These are phyloP conservation scores for Drosophila orosa DNA, from an alignment of 1,140 invertebrate species.

Conservation along the genomic window DNA sequence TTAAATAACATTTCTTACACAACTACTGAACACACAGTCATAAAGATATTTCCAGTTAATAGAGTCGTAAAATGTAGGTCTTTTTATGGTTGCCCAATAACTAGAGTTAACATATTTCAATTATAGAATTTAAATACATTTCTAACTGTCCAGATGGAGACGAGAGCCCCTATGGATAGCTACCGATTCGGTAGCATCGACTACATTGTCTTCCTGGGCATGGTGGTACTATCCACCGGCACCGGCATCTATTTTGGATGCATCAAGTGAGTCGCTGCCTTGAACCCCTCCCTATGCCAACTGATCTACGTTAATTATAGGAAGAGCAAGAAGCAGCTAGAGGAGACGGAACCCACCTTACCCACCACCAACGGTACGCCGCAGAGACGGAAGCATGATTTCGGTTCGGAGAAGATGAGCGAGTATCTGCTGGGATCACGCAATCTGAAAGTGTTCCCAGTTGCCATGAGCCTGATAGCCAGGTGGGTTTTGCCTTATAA, in stretches of 20 bases:
- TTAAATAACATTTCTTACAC: not conserved
- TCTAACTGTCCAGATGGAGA: slow-evolving; percentile 14
- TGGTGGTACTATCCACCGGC: slow-evolving; percentile 87
- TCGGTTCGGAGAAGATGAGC: slow-evolving; percentile 84
- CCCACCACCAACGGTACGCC: slow-evolving; percentile 38
- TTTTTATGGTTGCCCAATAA: not conserved
- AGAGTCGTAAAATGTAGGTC: not conserved
- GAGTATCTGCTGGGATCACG: slow-evolving; percentile 91
- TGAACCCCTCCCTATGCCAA: slow-evolving; percentile 9
- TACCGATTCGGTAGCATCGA: slow-evolving; percentile 85
- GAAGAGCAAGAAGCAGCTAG: slow-evolving; percentile 55
- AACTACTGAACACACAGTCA: slow-evolving; percentile 1
- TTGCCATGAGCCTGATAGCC: slow-evolving; percentile 92
- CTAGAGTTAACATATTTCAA: not conserved
- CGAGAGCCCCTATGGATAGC: slow-evolving; percentile 9
- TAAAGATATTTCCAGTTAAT: slow-evolving; percentile 4
- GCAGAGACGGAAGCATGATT: slow-evolving; percentile 62
- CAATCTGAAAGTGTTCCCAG: slow-evolving; percentile 90
- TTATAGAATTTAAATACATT: not conserved
- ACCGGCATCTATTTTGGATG: slow-evolving; percentile 91
- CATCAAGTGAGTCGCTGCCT: slow-evolving; percentile 64
- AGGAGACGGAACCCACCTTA: slow-evolving; percentile 51
- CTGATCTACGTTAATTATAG: slow-evolving; percentile 30
- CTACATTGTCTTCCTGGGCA: slow-evolving; percentile 87
- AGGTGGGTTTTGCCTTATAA: slow-evolving; percentile 86